Conservation (phyloP, 2,888 invertebrate genomes). For the Drosophila histrio region DNA sequence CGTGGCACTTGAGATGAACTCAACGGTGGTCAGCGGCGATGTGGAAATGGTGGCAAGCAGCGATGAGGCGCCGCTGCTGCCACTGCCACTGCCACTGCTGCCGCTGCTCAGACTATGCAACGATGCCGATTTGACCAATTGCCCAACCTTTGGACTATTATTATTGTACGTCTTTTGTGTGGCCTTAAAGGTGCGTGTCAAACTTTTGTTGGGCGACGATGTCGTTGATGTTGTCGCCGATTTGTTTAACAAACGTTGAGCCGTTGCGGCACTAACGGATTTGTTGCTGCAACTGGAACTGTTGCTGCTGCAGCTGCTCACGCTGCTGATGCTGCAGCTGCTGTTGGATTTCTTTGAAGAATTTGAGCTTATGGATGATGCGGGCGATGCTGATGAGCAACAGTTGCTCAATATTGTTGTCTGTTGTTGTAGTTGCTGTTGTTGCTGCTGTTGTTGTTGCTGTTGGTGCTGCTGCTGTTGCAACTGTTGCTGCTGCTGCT, state of each 20-base stretch:
- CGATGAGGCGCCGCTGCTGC: conserved; percentile 71
- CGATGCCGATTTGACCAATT: conserved; percentile 78
- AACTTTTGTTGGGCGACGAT: conserved; percentile 69
- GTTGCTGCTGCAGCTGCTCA: conserved; percentile 53
- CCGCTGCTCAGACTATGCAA: conserved; percentile 78
- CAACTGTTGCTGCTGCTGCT: conserved; percentile 51
- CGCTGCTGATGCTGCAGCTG: conserved; percentile 64
- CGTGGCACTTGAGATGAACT: conserved; percentile 80
- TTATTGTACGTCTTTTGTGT: conserved; percentile 65
- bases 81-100: conserved; percentile 50
- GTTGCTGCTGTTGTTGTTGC: conserved; percentile 55
- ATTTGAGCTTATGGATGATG: conserved; percentile 81
- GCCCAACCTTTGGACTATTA: conserved; percentile 63
- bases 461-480: conserved; percentile 56
- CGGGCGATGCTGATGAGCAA: conserved; percentile 79
- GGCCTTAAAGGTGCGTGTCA: conserved; percentile 67
- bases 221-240: conserved; percentile 42
- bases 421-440: conserved; percentile 45
- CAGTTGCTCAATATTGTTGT: conserved; percentile 65
- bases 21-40: conserved; percentile 79
- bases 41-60: conserved; percentile 82
- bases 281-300: conserved; percentile 58
- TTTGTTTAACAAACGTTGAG: conserved; percentile 65
- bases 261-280: conserved; percentile 53
- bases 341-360: conserved; percentile 77